Base-by-base conservation (phyloP, 2,888 invertebrate genomes). In the Andrena dorsata region DNA sequence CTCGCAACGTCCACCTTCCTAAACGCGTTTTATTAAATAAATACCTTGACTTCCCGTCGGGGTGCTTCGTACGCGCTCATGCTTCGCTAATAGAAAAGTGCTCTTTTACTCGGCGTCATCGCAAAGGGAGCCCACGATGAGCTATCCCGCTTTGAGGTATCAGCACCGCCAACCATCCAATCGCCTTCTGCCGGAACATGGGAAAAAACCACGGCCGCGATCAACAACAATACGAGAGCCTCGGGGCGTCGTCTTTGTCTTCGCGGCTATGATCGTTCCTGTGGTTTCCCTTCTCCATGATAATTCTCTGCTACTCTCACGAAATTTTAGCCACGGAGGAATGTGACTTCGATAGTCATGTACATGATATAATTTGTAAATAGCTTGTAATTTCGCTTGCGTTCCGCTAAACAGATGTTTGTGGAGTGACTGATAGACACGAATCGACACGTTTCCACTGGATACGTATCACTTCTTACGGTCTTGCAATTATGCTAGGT, bases 21-120 rank as follows among this genome's bases (percentile, higher is more conserved):
- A 76, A 71, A 87, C 85, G 88, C 89, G 87, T 90, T 90, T 90
- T 90, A 90, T 90, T 90, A 90, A 90, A 90, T 89, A 90, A 90
- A 90, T 90, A 90, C 90, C 87, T 85, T 85, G 86, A 90, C 90
- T 86, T 86, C 73, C 30, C 74, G 83, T 56, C 74, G 53, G 5
- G 16, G 66, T 53, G 72, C 66, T 77, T 71, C 82, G 80, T 80
- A 68, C 76, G 71, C 71, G 81, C 73, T 41, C 70, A 66, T 66
- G 78, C 51, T 61, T 58, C 69, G 76, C 86, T 86, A 86, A 86
- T 86, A 86, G 86, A 86, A 86, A 84, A 86, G 84, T 72, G 84
- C 80, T 80, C 77, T 80, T 86, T 86, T 66, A 68, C 76, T 72
- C 78, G 76, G 60, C 76, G 76, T 56, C 61, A 53, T 86, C 69